Percentiles rank a stretch among this genome's conserved stretches.
Evolutionary conservation across 2,113 vertebrate species (phyloP).

Genomic region (Leuciscus idus): DNA sequence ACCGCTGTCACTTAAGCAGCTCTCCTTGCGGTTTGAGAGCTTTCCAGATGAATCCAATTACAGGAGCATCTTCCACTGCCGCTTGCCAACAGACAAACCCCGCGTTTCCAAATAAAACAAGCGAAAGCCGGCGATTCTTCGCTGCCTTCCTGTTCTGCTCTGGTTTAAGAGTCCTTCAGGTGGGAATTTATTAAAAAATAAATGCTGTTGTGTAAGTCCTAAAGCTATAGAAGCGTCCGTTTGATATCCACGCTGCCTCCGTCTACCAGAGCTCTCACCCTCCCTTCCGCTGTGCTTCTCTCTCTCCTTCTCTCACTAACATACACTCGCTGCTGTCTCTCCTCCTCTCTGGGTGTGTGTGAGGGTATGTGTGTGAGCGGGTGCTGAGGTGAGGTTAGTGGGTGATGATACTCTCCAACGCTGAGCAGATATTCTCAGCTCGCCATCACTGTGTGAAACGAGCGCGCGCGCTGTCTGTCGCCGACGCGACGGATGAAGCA

Average conservation of each 20-base stretch:
- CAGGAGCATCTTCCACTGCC: constrained; percentile 53
- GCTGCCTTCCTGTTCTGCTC: constrained; percentile 1
- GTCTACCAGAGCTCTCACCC: constrained; percentile 43
- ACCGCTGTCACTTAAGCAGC: constrained; percentile 39
- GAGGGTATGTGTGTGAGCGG: constrained; percentile 29
- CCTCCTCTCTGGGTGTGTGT: constrained; percentile 49
- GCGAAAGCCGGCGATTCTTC: constrained; percentile 37
- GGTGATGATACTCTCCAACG: constrained; percentile 32
- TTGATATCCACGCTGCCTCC: constrained; percentile 49
- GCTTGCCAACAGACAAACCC: constrained; percentile 35
- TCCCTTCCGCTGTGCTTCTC: constrained; percentile 35
- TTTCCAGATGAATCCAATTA: constrained; percentile 58
- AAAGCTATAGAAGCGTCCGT: constrained; percentile 50
- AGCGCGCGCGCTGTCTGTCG: not conserved
- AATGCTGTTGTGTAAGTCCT: constrained; percentile 42
- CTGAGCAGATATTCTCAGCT: constrained; percentile 35
- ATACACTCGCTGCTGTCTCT: constrained; percentile 6
- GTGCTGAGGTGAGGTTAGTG: constrained; percentile 30
- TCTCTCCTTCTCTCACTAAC: constrained; percentile 40
- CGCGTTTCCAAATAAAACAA: constrained; percentile 15
- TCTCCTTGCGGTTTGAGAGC: constrained; percentile 42
- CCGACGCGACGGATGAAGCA: not conserved
- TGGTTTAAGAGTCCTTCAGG: constrained; percentile 34
- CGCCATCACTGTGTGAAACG: constrained; percentile 21
- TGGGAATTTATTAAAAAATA: not conserved